Evolutionary conservation across 2,797 vertebrate genomes (phyloP), one percentile per base, ranked within the genome.

Genomic region (Decapterus maruadsi): DNA sequence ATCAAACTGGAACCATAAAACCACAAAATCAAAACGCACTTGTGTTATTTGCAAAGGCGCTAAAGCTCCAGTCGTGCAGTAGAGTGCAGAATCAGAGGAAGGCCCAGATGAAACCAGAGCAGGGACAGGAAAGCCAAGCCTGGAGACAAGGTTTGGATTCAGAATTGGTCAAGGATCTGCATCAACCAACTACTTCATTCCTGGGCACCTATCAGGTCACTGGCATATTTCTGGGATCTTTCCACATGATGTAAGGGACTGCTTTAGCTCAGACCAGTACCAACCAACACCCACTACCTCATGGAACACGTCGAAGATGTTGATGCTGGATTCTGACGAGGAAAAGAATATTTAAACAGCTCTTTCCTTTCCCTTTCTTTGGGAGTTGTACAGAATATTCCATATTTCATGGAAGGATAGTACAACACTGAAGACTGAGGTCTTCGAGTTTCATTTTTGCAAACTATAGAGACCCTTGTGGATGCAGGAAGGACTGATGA

Each of bases 231-330:
- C 51, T 67, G 26, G 65, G 29, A 45, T 72, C 29, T 68, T 78
- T 76, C 80, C 72, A 43, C 68, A 38, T 85, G 74, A 83, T 4
- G 40, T 65, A 46, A 68, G 48, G 4, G 8, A 19, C 45, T 56
- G 63, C 36, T 73, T 65, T 14, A 68, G 56, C 50, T 68, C 65
- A 51, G 20, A 29, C 50, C 22, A 31, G 58, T 17, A 72, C 78
- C 67, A 71, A 75, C 66, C 78, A 69, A 85, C 77, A 70, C 77
- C 86, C 75, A 67, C 62, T 45, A 7, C 62, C 71, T 75, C 76
- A 80, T 63, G 40, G 22, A 82, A 61, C 5, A 75, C 12, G 5
- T 2, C 1, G 42, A 70, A 43, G 8, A 77, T 51, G 62, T 54
- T 50, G 7, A 53, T 16, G 2, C 22, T 55, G 17, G 70, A 69